phyloP scores from a whole-genome alignment of 2,888 invertebrate species.

The Dynastes hyllus region DNA sequence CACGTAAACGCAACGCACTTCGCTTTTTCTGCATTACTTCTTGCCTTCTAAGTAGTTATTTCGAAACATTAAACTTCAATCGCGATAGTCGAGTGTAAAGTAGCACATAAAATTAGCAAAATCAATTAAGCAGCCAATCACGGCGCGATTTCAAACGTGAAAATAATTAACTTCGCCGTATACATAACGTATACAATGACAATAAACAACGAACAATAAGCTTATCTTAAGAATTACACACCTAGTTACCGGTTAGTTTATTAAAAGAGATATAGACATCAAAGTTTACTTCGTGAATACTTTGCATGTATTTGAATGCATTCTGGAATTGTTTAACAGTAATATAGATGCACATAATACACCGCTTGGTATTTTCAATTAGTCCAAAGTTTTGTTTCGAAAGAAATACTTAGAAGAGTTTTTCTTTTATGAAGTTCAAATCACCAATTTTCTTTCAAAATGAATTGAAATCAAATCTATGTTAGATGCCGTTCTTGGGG shows the following conservation, averaged over 20 bases:
- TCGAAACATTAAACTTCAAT: constrained; percentile 13
- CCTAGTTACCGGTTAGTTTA: background rate
- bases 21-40: constrained; percentile 10
- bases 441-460: no score
- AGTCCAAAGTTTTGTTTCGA: no score
- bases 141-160: background rate
- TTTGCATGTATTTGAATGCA: constrained; percentile 11
- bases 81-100: background rate
- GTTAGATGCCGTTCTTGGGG: no score
- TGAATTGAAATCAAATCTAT: no score
- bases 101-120: background rate
- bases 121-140: constrained; percentile 25
- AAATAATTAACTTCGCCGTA: constrained; percentile 27
- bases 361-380: background rate
- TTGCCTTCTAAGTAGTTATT: constrained; percentile 5
- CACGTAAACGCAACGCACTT: background rate
- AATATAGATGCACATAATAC: background rate
- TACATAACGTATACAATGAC: constrained; percentile 3
- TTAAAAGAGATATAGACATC: constrained; percentile 1
- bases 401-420: no score
- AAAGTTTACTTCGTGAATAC: background rate
- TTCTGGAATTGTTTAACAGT: constrained; percentile 2
- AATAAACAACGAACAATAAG: constrained; percentile 30
- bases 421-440: no score
- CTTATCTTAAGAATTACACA: constrained; percentile 22